phyloP scores from a whole-genome alignment of 2,113 vertebrate species.

The Chinchilla lanigera region DNA sequence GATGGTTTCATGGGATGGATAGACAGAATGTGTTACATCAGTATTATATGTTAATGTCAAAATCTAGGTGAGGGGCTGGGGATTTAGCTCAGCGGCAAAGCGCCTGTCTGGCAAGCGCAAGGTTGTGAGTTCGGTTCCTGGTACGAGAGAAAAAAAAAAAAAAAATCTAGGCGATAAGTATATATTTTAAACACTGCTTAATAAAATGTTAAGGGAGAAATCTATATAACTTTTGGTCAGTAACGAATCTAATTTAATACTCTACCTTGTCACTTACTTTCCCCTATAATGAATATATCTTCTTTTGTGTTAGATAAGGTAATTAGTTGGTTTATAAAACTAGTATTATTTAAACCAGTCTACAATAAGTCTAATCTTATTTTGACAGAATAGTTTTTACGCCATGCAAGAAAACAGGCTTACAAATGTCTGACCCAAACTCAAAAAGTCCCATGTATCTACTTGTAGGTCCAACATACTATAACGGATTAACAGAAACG shows the following conservation, averaged over 20 bases:
- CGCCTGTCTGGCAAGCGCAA: no score
- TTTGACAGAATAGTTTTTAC: slow-evolving; percentile 57
- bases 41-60: slow-evolving; percentile 36
- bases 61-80: slow-evolving; percentile 44
- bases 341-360: slow-evolving; percentile 54
- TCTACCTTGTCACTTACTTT: slow-evolving; percentile 19
- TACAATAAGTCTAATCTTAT: not conserved
- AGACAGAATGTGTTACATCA: not conserved
- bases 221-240: not conserved
- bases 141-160: no score
- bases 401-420: slow-evolving; percentile 26
- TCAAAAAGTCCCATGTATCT: slow-evolving; percentile 26
- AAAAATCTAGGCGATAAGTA: slow-evolving; percentile 16
- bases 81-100: no score
- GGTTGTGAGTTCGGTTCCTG: no score
- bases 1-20: not conserved
- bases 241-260: slow-evolving; percentile 49
- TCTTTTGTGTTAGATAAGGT: not conserved
- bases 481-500: slow-evolving; percentile 42
- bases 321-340: slow-evolving; percentile 41
- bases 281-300: not conserved
- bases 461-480: not conserved
- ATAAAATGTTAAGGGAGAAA: slow-evolving; percentile 18
- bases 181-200: slow-evolving; percentile 41
- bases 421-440: slow-evolving; percentile 6